Percentiles rank a stretch among this genome's conserved stretches.
phyloP scores from a whole-genome alignment of 2,888 invertebrate genomes.

The Ornithoptera alexandrae region DNA sequence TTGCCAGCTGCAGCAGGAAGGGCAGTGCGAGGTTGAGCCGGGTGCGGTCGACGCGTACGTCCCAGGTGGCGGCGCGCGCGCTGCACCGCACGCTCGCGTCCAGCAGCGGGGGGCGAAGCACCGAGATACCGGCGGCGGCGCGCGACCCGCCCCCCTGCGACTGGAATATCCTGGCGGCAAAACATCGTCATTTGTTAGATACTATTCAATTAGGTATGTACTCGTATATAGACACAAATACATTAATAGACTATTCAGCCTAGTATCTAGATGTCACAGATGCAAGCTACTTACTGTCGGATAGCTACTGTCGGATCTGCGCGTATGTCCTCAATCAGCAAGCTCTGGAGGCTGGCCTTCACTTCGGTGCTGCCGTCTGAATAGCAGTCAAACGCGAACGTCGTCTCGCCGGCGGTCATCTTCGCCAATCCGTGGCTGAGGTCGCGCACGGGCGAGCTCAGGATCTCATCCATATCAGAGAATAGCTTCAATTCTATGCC shows the following conservation, averaged over 20 bases:
- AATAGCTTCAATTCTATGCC: conserved; percentile 85
- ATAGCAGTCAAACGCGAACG: conserved; percentile 81
- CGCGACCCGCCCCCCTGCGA: conserved; percentile 81
- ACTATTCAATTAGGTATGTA: conserved; percentile 12
- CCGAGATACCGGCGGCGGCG: conserved; percentile 79
- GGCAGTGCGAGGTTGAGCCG: conserved; percentile 86
- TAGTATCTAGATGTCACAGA: neutral
- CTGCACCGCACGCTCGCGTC: conserved; percentile 84
- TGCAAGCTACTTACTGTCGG: conserved; percentile 71
- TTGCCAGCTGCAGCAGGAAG: conserved; percentile 81
- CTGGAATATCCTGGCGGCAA: conserved; percentile 80
- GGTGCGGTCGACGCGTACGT: conserved; percentile 86
- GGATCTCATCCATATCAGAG: conserved; percentile 86
- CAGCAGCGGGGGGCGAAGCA: conserved; percentile 85
- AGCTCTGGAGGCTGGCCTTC: conserved; percentile 84
- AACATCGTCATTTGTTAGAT: too few species aligned
- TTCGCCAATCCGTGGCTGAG: conserved; percentile 85
- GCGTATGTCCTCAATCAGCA: conserved; percentile 86
- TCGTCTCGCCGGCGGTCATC: conserved; percentile 84
- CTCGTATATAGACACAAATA: neutral
- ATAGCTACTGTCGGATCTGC: conserved; percentile 82
- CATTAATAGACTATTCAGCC: neutral
- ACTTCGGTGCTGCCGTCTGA: conserved; percentile 85
- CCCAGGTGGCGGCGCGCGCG: conserved; percentile 82
- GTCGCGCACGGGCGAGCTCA: conserved; percentile 87